Evolutionary conservation across 2,797 vertebrate genomes (phyloP).

Genomic region (Acropternis orthonyx): DNA sequence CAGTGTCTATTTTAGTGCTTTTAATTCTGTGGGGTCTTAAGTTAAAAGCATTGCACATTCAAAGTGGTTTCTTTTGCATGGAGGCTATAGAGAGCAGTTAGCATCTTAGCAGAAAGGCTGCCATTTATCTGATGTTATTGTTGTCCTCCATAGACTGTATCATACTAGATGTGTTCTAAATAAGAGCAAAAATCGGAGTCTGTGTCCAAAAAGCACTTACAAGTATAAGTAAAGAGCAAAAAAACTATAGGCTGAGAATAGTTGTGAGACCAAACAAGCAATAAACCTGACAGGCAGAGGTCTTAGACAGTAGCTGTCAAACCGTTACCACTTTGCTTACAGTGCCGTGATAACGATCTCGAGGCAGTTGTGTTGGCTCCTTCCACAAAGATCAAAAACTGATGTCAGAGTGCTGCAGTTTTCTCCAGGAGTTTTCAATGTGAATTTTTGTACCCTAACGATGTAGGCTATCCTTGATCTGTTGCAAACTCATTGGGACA

Average conservation of each 20-base stretch:
- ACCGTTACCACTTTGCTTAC: not conserved
- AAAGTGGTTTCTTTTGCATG: not conserved
- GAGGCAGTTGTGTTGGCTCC: not conserved
- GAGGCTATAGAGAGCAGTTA: not conserved
- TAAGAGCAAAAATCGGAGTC: not conserved
- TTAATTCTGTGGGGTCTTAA: not conserved
- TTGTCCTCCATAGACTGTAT: not conserved
- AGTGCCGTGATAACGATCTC: not conserved
- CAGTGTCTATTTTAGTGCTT: not conserved
- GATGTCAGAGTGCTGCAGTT: not conserved
- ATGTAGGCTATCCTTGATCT: not conserved
- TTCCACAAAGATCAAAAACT: not conserved
- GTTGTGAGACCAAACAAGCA: not conserved
- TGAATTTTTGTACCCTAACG: not conserved
- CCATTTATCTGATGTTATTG: not conserved
- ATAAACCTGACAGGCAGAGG: not conserved
- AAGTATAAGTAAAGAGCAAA: not conserved
- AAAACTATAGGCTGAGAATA: not conserved
- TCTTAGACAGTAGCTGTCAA: not conserved
- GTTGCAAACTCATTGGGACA: not conserved
- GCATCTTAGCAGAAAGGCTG: not conserved
- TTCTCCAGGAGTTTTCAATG: not conserved
- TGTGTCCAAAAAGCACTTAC: not conserved
- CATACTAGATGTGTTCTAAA: not conserved
- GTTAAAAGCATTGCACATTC: not conserved